These are phyloP conservation scores for Eufriesea mexicana DNA, from an alignment of 1,140 invertebrate genomes.

Conservation along the genomic window DNA sequence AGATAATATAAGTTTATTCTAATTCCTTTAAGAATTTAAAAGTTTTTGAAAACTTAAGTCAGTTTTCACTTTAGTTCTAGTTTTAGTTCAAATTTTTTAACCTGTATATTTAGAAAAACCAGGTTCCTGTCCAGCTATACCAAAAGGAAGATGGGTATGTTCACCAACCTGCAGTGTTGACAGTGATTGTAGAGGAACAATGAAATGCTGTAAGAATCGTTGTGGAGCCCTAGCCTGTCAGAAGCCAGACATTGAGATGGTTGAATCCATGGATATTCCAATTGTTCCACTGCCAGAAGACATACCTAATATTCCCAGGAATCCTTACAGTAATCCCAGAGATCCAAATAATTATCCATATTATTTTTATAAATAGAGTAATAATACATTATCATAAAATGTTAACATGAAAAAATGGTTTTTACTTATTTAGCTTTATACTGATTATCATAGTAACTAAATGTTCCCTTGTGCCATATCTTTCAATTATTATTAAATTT, in stretches of 20 bases:
- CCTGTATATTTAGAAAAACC: slow-evolving; percentile 79
- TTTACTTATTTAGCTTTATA: neutral
- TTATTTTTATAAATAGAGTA: slow-evolving; percentile 36
- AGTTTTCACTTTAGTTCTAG: no score
- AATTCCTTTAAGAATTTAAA: neutral
- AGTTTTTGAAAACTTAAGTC: neutral
- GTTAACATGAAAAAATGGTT: neutral
- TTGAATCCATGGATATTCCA: slow-evolving; percentile 43
- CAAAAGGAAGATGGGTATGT: slow-evolving; percentile 84
- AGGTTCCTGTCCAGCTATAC: slow-evolving; percentile 82
- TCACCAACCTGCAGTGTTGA: slow-evolving; percentile 84
- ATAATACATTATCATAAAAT: neutral
- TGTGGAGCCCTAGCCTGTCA: slow-evolving; percentile 84
- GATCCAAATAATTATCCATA: slow-evolving; percentile 37
- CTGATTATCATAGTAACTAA: neutral
- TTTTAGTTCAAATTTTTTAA: neutral
- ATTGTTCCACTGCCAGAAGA: slow-evolving; percentile 24
- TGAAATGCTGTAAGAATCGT: slow-evolving; percentile 85
- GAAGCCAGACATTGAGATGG: slow-evolving; percentile 75
- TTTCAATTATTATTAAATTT: neutral
- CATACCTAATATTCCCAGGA: neutral
- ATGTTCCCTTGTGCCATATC: neutral
- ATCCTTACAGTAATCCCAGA: neutral
- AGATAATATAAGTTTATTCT: neutral
- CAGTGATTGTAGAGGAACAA: slow-evolving; percentile 82